These are phyloP conservation scores for Myrmecobius fasciatus DNA, from an alignment of 2,113 vertebrate species.

Conservation along the genomic window DNA sequence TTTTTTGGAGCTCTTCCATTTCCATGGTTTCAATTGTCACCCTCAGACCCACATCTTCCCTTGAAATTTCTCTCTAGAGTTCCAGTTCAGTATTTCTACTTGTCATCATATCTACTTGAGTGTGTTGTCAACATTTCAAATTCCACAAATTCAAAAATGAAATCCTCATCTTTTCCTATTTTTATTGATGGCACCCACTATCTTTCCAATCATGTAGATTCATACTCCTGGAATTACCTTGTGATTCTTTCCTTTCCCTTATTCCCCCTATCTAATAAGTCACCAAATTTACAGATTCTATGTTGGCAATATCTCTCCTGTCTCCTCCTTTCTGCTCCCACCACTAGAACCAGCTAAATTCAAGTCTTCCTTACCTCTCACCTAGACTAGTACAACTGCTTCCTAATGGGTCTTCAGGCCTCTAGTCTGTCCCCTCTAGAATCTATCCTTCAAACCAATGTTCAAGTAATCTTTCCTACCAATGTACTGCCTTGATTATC, in stretches of 20 bases:
- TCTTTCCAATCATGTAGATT: background rate
- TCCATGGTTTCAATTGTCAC: background rate
- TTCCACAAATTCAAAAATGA: background rate
- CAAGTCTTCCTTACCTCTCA: background rate
- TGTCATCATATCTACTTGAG: background rate
- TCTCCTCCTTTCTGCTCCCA: background rate
- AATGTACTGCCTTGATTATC: background rate
- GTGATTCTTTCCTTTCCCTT: background rate
- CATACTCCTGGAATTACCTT: background rate
- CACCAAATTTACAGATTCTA: background rate
- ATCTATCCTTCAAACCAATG: background rate
- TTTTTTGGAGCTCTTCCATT: background rate
- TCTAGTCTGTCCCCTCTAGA: background rate
- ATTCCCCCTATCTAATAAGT: background rate
- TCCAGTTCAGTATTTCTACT: background rate
- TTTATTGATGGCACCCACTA: background rate
- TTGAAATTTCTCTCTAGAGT: background rate
- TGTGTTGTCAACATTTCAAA: background rate
- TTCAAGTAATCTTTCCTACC: background rate
- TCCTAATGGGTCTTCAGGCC: background rate
- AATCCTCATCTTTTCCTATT: background rate
- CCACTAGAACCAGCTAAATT: background rate
- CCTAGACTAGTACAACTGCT: background rate
- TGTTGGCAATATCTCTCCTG: background rate
- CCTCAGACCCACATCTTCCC: background rate